Conservation (phyloP, 37 sponge, comb jelly and placozoan genomes). For the Haliclona indistincta region DNA sequence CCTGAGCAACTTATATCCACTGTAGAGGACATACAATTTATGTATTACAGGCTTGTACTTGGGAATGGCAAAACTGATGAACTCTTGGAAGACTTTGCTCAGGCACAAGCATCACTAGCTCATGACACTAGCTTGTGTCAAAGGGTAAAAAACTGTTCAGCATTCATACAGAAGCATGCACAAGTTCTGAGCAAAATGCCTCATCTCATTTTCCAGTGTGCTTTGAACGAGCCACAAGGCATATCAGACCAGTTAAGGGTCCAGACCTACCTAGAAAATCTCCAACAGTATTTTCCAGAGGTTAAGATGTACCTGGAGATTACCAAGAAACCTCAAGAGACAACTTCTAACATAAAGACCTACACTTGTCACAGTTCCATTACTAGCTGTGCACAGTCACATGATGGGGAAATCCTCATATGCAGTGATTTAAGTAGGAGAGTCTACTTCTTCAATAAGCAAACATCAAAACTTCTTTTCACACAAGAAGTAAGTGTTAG, state of each 20-base stretch:
- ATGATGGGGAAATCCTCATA: neutral
- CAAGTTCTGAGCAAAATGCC: slow-evolving; percentile 10
- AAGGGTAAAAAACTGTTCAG: neutral
- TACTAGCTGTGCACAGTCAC: neutral
- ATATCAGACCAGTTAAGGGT: neutral
- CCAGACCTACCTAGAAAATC: slow-evolving; percentile 1
- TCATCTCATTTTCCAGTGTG: slow-evolving; percentile 30
- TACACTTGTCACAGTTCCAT: slow-evolving; percentile 2
- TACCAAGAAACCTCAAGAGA: slow-evolving; percentile 5
- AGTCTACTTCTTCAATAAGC: slow-evolving; percentile 15
- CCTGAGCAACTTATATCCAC: neutral
- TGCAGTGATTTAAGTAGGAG: slow-evolving; percentile 23
- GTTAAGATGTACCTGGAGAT: slow-evolving; percentile 7
- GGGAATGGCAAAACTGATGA: neutral
- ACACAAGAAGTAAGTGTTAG: neutral
- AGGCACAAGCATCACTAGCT: neutral
- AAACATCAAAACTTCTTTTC: slow-evolving; percentile 6
- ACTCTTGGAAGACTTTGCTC: slow-evolving; percentile 12
- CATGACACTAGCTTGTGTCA: neutral
- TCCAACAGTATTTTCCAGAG: neutral
- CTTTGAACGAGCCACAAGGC: slow-evolving; percentile 16
- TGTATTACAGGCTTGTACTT: slow-evolving; percentile 15
- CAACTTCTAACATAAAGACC: neutral
- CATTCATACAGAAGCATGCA: slow-evolving; percentile 14
- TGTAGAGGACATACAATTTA: slow-evolving; percentile 17